Evolutionary conservation across 2,888 invertebrate species (phyloP), one percentile per base, ranked within the genome.

Genomic region (Diplazon laetatorius): DNA sequence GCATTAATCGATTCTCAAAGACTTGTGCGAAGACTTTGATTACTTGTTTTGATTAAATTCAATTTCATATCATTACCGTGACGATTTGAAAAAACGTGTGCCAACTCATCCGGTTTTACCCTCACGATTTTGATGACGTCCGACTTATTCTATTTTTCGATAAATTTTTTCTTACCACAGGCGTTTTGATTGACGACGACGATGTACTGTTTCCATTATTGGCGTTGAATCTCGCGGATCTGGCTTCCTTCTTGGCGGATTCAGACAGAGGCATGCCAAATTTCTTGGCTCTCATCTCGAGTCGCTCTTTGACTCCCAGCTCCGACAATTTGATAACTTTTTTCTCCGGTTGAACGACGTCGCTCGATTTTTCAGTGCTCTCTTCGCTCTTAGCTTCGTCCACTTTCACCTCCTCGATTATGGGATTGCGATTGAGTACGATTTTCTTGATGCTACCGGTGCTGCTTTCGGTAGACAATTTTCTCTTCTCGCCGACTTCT

Each of bases 201-300:
- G 90, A 90, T 73, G 87, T 89, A 48, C 83, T 86, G 82, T 86
- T 89, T 62, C 85, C 84, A 74, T 85, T 87, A 76, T 82, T 85
- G 3, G 82, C 39, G 50, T 93, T 94, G 91, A 95, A 96, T 84
- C 95, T 92, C 82, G 94, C 94, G 78, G 94, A 94, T 81, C 95
- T 92, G 0, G 93, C 95, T 87, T 93, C 93, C 87, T 95, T 95
- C 80, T 93, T 93, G 1, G 94, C 94, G 76, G 93, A 92, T 59
- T 93, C 93, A 65, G 93, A 91, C 77, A 93, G 90, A 12, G 94
- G 93, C 37, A 95, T 91, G 3, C 96, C 96, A 92, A 97, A 97
- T 86, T 96, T 94, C 86, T 96, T 96, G 1, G 96, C 96, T 85
- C 97, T 93, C 93, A 96, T 92, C 89, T 96, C 96, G 72, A 96